phyloP scores from a whole-genome alignment of 2,113 vertebrate species.

The Typhlomys cinereus region DNA sequence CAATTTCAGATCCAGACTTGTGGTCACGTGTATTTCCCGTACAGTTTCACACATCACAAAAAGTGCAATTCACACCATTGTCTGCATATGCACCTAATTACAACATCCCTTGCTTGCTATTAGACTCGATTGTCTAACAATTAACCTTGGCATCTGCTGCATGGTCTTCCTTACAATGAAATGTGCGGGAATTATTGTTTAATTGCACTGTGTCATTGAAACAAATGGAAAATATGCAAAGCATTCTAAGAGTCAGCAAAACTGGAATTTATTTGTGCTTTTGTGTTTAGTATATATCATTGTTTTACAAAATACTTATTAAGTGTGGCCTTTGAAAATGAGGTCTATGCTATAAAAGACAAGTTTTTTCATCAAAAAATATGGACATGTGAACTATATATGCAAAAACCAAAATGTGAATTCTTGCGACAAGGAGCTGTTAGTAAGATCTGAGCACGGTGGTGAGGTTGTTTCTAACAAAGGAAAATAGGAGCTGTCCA shows the following conservation, averaged over 20 bases:
- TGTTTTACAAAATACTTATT: conserved; percentile 42
- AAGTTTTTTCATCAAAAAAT: conserved; percentile 24
- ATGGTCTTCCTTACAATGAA: conserved; percentile 57
- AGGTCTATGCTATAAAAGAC: conserved; percentile 28
- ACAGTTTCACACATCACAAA: background rate
- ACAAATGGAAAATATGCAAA: conserved; percentile 68
- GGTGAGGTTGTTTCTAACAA: background rate
- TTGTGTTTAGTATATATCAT: conserved; percentile 8
- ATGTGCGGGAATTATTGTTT: conserved; percentile 57
- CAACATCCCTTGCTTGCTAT: conserved; percentile 38
- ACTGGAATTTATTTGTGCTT: conserved; percentile 36
- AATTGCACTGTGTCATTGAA: conserved; percentile 62
- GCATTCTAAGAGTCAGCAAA: conserved; percentile 63
- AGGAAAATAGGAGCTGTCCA: background rate
- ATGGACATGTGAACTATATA: conserved; percentile 26
- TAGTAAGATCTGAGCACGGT: background rate
- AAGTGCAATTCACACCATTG: conserved; percentile 60
- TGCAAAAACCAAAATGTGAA: background rate
- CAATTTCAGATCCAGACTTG: conserved; percentile 18
- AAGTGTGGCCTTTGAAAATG: conserved; percentile 30
- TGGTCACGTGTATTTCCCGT: background rate
- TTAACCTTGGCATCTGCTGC: conserved; percentile 44
- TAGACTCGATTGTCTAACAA: conserved; percentile 48
- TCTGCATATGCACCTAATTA: conserved; percentile 46
- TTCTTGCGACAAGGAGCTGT: background rate